Percentiles rank a stretch among this genome's conserved stretches.
phyloP scores from a whole-genome alignment of 23 tunicate genomes.

The Halocynthia aurantium region DNA sequence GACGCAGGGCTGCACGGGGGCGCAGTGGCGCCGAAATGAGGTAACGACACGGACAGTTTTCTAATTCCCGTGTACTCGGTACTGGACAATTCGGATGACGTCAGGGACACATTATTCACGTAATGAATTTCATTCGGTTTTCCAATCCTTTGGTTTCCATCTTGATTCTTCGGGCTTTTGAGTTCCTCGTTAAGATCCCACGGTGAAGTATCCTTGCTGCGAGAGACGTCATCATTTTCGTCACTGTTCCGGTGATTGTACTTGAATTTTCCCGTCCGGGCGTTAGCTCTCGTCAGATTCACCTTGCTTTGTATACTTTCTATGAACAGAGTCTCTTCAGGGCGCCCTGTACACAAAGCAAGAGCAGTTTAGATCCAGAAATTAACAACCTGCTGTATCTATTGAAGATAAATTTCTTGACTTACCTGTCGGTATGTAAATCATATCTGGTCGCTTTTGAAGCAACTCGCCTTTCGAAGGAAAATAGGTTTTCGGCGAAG shows the following conservation, averaged over 20 bases:
- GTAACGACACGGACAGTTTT: slow-evolving; percentile 5
- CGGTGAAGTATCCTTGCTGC: slow-evolving; percentile 28
- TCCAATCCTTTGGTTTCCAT: neutral
- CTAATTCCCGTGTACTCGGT: neutral
- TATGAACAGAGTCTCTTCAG: slow-evolving; percentile 21
- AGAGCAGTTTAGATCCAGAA: too few relatives aligned
- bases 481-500: slow-evolving; percentile 6
- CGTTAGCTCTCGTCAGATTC: neutral
- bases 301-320: neutral
- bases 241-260: slow-evolving; percentile 12
- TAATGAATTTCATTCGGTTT: neutral
- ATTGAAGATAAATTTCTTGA: neutral
- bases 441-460: slow-evolving; percentile 11
- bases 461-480: neutral
- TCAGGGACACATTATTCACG: too few relatives aligned
- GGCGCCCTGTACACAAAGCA: slow-evolving; percentile 1
- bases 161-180: neutral
- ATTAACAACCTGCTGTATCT: too few relatives aligned
- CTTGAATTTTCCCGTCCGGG: slow-evolving; percentile 2
- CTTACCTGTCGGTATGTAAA: slow-evolving; percentile 22
- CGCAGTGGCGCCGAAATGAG: neutral
- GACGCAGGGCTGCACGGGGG: slow-evolving; percentile 13
- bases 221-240: neutral
- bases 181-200: slow-evolving; percentile 21
- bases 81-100: too few relatives aligned